Evolutionary conservation across 2,888 invertebrate species (phyloP), one percentile per base, ranked within the genome.

Genomic region (Hydriomena furcata): DNA sequence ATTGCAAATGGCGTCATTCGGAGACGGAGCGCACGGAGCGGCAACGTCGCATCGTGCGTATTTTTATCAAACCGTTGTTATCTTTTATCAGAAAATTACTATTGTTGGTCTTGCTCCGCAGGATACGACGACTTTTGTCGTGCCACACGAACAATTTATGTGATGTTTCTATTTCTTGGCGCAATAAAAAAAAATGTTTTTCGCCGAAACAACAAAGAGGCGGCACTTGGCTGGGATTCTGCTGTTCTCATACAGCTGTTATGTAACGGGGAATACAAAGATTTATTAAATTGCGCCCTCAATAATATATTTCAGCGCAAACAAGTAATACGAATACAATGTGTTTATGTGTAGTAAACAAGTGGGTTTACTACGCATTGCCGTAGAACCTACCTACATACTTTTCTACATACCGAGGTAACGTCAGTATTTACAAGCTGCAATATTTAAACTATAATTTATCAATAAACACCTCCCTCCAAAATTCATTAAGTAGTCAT

Each of bases 1-100:
- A 82, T 82, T 84, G 84, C 84, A 85, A 86, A 86, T 85, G 84
- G 83, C 82, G 71, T 71, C 67, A 46, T 46, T 38, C 61, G 61
- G 63, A 68, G 62, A 69, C 31, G 63, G 69, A 80, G 82, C 80
- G 54, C 59, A 53, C 52, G 60, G 73, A 68, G 66, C 68, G 84
- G 82, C 86, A 84, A 79, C 84, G 67, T 60, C 72, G 77, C 73
- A 47, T 57, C 72, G 68, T 76, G 77, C 83, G 85, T 85, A 82
- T 84, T 84, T 84, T 84, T 82, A 84, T 84, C 82, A 76, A 72
- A 68, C 67, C 58, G 31, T 60, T 57, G 65, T 73, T 78, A 81
- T 82, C 76, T 77, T 55, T 48, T 52, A 52, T 52, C 52, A 52
- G 43, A 38, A 47, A 43, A 55, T 51, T 47, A 40, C 46, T 47